Evolutionary conservation across 2,113 vertebrate genomes (phyloP), one percentile per base, ranked within the genome.

Genomic region (Micronisus gabar): DNA sequence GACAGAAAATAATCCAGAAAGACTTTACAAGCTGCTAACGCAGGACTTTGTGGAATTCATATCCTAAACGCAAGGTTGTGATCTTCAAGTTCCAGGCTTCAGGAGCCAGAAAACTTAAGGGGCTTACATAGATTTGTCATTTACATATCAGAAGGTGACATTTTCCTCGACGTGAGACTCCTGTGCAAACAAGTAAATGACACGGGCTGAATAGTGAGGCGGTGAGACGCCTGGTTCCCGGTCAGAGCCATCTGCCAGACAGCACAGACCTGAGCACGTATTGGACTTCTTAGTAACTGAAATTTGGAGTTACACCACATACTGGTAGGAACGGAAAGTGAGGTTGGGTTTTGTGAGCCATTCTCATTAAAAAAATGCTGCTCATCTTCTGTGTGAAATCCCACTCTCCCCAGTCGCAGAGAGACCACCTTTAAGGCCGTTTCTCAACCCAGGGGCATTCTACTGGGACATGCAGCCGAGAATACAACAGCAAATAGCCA

Each of bases 81-180:
- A 40, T 62, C 47, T 81, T 66, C 22, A 73, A 56, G 80, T 82
- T 52, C 20, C 23, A 70, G 36, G 11, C 34, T 66, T 74, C 36
- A 32, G 68, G 29, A 84, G 32, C 4, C 74, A 90, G 85, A 81
- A 48, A 32, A 65, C 9, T 20, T 58, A 53, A 40, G 32, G 5
- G 2, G 5, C 23, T 89, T 52, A 25, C 8, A 71, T 4, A 30
- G 26, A 63, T n/a, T 72, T 79, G 29, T 13, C 19, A 38, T 21
- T 71, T 53, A 48, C 0, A 0, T 8, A n/a, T 38, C 43, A 38
- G 30, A 48, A 12, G 47, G 38, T 2, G 9, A 53, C 19, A 43
- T 78, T 38, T 58, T 58, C n/a, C 32, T 50, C 62, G 29, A 56
- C 2, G 0, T 22, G n/a, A 75, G 34, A 50, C 25, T 75, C 40